Evolutionary conservation across 1,140 invertebrate genomes (phyloP), one percentile per base, ranked within the genome.

Genomic region (Drosophila nebulosa): DNA sequence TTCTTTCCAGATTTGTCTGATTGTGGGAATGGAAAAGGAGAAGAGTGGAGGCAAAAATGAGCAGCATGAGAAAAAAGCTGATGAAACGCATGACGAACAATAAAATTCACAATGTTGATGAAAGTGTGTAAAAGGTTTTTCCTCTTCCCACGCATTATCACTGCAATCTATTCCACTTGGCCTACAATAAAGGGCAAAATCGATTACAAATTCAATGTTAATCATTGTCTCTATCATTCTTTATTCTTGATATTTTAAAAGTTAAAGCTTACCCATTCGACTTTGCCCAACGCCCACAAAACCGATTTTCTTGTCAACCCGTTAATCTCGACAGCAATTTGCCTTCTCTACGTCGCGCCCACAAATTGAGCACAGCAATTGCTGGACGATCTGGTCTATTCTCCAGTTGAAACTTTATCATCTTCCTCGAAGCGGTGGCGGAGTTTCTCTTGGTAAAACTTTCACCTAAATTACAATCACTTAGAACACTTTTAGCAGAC

Each of bases 381-480:
- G 1, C 42, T 51, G 9, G 18, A 22, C 46, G 9, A 1, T 22
- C 46, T 51, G 10, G 50, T 24, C 50, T 51, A 10, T 9, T 26
- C 21, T 51, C 50, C 24, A 56, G 59, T 27, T 27, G 9, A 32
- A 14, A 61, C 21, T 67, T 67, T 27, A 63, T 62, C 59, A 53
- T 35, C 65, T 52, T 51, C 24, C 35, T 24, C 30, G 60, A 24
- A 24, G 24, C 24, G 24, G 24, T 32, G 46, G 61, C 62, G 39
- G 16, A 16, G 39, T 6, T 55, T 62, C 27, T 50, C 59, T 21
- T 32, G 50, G 63, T n/a, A n/a, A 0, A 74, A 74, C 56, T 74
- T 88, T 75, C 78, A 75, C 83, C 83, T 83, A 88, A 88, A 88
- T 88, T 88, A 88, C 83, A 88, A 88, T 88, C 84, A 88, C 83